phyloP scores from a whole-genome alignment of 2,797 vertebrate genomes.

The Halcyon leucocephala region DNA sequence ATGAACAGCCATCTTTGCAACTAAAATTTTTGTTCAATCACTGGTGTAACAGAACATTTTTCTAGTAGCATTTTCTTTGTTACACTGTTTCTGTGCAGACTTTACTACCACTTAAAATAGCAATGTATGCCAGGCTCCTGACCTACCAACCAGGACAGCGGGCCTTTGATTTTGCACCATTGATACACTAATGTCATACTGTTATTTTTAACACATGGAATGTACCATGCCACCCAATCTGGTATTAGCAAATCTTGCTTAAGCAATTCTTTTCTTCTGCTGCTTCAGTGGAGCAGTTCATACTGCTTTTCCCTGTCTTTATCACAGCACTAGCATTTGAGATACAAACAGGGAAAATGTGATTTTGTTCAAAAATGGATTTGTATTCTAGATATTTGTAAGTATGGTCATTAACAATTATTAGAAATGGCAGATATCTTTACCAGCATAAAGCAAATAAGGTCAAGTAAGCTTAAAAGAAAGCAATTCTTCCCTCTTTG shows the following conservation, averaged over 20 bases:
- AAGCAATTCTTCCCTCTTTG: background rate
- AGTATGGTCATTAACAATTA: background rate
- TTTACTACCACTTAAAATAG: conserved; percentile 50
- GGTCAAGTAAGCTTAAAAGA: background rate
- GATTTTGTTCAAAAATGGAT: background rate
- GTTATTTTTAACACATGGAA: conserved; percentile 61
- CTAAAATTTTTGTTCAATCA: background rate
- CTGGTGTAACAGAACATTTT: background rate
- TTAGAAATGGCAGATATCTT: background rate
- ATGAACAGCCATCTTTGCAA: background rate
- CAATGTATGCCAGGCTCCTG: background rate
- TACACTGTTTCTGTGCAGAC: background rate
- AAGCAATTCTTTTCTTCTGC: background rate
- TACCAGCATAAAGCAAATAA: background rate
- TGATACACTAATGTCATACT: conserved; percentile 32
- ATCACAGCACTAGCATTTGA: background rate
- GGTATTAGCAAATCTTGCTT: background rate
- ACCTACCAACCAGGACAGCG: background rate
- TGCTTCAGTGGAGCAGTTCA: background rate
- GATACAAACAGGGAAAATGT: background rate
- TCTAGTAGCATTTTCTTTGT: background rate
- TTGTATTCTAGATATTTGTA: background rate
- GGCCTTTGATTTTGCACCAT: conserved; percentile 52
- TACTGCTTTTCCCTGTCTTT: background rate
- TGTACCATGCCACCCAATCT: background rate